Percentiles rank a stretch among this genome's conserved stretches.
phyloP scores from a whole-genome alignment of 2,888 invertebrate species.

The Tuta absoluta region DNA sequence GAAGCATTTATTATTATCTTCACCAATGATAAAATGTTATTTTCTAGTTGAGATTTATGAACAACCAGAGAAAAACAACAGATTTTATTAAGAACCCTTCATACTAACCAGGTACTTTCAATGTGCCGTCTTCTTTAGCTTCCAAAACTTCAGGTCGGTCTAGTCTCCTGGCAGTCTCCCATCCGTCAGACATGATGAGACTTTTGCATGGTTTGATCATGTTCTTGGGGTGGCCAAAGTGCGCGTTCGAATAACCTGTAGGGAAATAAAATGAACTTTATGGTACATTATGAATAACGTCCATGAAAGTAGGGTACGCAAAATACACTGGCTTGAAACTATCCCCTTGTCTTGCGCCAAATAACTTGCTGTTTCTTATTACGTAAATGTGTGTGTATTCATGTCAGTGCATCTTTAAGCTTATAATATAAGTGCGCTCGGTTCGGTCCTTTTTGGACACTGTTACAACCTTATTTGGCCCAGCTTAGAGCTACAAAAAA shows the following conservation, averaged over 20 bases:
- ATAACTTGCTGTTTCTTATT: too few species aligned
- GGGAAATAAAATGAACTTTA: neutral
- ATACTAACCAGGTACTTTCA: slow-evolving; percentile 71
- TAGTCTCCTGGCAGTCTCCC: slow-evolving; percentile 84
- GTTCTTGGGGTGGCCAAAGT: slow-evolving; percentile 84
- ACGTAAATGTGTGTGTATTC: too few species aligned
- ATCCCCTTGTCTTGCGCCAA: too few species aligned
- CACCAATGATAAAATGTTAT: neutral
- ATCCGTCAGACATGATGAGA: slow-evolving; percentile 82
- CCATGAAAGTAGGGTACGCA: too few species aligned
- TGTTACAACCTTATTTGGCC: too few species aligned
- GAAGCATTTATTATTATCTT: neutral
- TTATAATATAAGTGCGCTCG: too few species aligned
- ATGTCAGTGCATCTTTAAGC: too few species aligned
- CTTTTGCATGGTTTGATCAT: slow-evolving; percentile 78
- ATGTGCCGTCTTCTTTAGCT: slow-evolving; percentile 77
- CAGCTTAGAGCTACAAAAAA: too few species aligned
- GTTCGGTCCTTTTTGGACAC: too few species aligned
- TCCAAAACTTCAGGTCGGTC: slow-evolving; percentile 82
- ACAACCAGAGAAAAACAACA: too few species aligned
- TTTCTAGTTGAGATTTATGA: too few species aligned
- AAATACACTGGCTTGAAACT: too few species aligned
- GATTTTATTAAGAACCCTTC: neutral
- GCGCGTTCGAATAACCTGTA: slow-evolving; percentile 82
- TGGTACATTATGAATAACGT: neutral